Evolutionary conservation across 2,888 invertebrate genomes (phyloP).

Genomic region (Epirrhoe alternata): DNA sequence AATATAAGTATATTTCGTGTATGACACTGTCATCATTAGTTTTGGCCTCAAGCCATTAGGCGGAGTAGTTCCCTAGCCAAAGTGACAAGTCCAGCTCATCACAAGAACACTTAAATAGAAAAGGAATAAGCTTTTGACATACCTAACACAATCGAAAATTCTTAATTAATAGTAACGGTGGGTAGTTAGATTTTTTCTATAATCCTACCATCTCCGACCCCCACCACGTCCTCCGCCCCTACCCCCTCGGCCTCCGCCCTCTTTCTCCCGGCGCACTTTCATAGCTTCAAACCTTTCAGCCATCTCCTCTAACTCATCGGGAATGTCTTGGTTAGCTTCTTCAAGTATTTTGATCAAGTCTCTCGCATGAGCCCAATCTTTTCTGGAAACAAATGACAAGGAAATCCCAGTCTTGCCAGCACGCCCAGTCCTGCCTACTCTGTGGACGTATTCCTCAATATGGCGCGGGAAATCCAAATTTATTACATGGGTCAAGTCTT

Average conservation of each 20-base stretch:
- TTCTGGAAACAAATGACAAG: conserved; percentile 91
- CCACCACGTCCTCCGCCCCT: conserved; percentile 54
- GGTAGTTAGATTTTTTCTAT: conserved; percentile 4
- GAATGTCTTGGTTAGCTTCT: conserved; percentile 94
- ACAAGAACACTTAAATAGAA: conserved; percentile 3
- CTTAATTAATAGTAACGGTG: conserved; percentile 25
- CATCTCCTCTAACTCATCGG: conserved; percentile 91
- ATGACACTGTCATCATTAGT: not conserved
- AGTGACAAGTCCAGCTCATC: conserved; percentile 22
- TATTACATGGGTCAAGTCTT: conserved; percentile 94
- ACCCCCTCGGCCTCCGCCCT: conserved; percentile 72
- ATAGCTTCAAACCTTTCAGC: conserved; percentile 89
- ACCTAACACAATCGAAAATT: conserved; percentile 18
- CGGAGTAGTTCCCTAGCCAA: conserved; percentile 8
- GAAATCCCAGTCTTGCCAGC: conserved; percentile 94
- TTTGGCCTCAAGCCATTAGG: conserved; percentile 12
- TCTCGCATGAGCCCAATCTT: conserved; percentile 93
- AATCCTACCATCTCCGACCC: conserved; percentile 61
- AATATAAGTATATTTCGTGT: not conserved
- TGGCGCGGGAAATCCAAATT: conserved; percentile 97
- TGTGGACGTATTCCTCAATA: conserved; percentile 98
- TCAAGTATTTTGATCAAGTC: conserved; percentile 94
- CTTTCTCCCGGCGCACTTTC: conserved; percentile 86
- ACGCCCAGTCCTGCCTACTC: conserved; percentile 97
- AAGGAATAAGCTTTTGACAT: conserved; percentile 5